Base-by-base conservation (phyloP, 2,113 vertebrate genomes). In the Sinosuthora webbiana region DNA sequence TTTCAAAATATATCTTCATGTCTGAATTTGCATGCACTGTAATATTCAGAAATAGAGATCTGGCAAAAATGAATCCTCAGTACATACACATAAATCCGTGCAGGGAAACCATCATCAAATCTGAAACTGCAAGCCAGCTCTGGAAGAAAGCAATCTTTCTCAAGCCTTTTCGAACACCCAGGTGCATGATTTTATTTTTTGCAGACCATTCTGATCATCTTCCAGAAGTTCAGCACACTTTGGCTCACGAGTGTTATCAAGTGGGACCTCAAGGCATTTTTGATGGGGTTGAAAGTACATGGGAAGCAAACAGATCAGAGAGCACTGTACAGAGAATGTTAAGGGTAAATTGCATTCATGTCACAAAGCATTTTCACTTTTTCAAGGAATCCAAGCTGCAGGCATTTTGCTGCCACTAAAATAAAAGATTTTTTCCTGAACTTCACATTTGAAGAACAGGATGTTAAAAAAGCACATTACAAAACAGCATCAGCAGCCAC, bases 341-440 rank as follows among this genome's bases (percentile, higher is more conserved):
- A 90, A 95, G 76, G 44, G 64, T 96, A 93, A 96, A 82, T 57
- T 78, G 85, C 80, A 94, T 75, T 84, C 80, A 42, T 35, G 76
- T 89, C 83, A 75, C 53, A 90, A 90, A 71, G n/a, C 62, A 62
- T 94, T 96, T 94, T 90, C 68, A 83, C 31, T 83, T 92, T 90
- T 93, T 87, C 76, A 78, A 70, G n/a, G 64, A 55, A 71, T 41
- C 35, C 64, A 86, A 94, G 88, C 90, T 93, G 45, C 37, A 56
- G 90, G 95, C 92, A 87, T 90, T 95, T 77, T 81, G 47, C 83
- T 96, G 94, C 80, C 94, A 82, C 52, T 75, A 79, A 90, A 96
- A 91, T 81, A 74, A 31, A 87, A 78, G 71, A 39, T 27, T 70
- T 93, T 78, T 71, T 44, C 52, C 52, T 68, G 62, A 83, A 75